Base-by-base conservation (phyloP, 2,888 invertebrate genomes). In the Coremacera marginata region DNA sequence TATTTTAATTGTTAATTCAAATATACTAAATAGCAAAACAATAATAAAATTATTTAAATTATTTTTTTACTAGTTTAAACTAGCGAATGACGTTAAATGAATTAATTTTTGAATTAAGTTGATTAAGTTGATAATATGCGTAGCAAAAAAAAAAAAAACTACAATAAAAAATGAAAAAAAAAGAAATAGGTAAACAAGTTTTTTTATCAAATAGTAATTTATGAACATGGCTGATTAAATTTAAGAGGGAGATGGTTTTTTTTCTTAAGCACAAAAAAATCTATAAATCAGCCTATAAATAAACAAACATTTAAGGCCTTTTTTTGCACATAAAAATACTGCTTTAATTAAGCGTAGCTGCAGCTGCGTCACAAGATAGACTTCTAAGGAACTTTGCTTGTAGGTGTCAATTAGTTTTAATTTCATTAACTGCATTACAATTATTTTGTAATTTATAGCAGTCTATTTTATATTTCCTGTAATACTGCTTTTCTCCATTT, bases 211-310 rank as follows among this genome's bases (percentile, higher is more conserved):
- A 2, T 3, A 44, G 44, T 4, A 44, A 11, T 44, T 44, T 44
- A 60, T 60, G 5, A 27, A 57, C 11, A 70, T 19, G n/a, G n/a
- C 31, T 51, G 25, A 71, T 70, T 22, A 14, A 68, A 65, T n/a
- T n/a, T n/a, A n/a, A n/a, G n/a, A n/a, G n/a, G n/a, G n/a, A n/a
- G n/a, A n/a, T n/a, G n/a, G n/a, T n/a, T n/a, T n/a, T n/a, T n/a
- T n/a, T n/a, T n/a, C n/a, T n/a, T n/a, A n/a, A n/a, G n/a, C n/a
- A n/a, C n/a, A n/a, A n/a, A n/a, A n/a, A n/a, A n/a, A n/a, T n/a
- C n/a, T n/a, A n/a, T n/a, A n/a, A n/a, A n/a, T n/a, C n/a, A n/a
- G n/a, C n/a, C n/a, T n/a, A 8, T 5, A 51, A 67, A 60, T 3
- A 57, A n/a, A 57, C 22, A 52, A 52, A 37, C 9, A 62, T 51